A percentile compares a stretch with the other conserved stretches of the same genome.
Evolutionary conservation across 2,888 invertebrate genomes (phyloP).

Genomic region (Spisula subtruncata): DNA sequence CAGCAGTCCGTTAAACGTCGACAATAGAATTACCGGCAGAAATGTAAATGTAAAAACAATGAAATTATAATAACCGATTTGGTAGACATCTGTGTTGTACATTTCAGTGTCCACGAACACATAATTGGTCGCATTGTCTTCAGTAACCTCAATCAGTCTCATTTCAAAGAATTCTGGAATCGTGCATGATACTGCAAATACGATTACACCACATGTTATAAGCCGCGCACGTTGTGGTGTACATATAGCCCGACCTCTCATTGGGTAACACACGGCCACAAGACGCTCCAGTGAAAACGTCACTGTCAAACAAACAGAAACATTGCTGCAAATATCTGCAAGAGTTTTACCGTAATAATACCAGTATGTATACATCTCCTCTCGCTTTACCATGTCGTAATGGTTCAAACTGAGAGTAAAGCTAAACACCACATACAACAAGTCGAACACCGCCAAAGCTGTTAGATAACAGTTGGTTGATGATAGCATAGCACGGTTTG

Average conservation of each 20-base stretch:
- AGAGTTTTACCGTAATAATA: constrained; percentile 89
- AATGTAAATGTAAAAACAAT: constrained; percentile 88
- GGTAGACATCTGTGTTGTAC: constrained; percentile 89
- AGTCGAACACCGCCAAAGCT: constrained; percentile 92
- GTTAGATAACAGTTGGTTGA: constrained; percentile 90
- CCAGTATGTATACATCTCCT: constrained; percentile 89
- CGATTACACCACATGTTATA: constrained; percentile 90
- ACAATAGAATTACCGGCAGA: constrained; percentile 91
- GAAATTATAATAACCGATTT: constrained; percentile 91
- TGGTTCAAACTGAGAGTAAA: constrained; percentile 90
- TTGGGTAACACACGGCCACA: constrained; percentile 93
- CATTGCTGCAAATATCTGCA: constrained; percentile 91
- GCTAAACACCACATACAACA: constrained; percentile 91
- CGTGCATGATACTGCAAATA: constrained; percentile 90
- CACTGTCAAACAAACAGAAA: constrained; percentile 92
- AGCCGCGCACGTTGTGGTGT: constrained; percentile 92
- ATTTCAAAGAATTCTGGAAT: constrained; percentile 92
- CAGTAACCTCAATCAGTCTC: constrained; percentile 42
- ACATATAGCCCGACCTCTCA: constrained; percentile 89
- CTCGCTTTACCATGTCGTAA: constrained; percentile 89
- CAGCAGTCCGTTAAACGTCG: constrained; percentile 92
- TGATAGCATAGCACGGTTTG: constrained; percentile 84
- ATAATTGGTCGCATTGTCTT: constrained; percentile 64
- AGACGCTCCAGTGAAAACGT: constrained; percentile 93
- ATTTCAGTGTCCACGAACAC: constrained; percentile 86